These are phyloP conservation scores for Pentamera pediparva DNA, from an alignment of 53 echinoderm and acorn worm genomes.

Conservation along the genomic window DNA sequence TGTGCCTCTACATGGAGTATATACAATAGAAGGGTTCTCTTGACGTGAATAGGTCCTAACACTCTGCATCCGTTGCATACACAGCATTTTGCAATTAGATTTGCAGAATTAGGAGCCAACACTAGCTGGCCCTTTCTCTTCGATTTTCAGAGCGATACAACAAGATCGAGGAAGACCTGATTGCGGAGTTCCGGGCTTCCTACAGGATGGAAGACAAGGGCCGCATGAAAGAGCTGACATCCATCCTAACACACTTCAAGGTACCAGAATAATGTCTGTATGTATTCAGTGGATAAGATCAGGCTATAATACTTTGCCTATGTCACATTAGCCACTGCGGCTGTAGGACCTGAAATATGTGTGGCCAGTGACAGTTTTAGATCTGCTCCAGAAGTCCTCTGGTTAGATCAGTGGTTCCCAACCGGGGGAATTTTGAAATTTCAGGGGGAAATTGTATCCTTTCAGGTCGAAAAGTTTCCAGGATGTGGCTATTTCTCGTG, in stretches of 20 bases:
- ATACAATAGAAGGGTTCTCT: too few relatives aligned
- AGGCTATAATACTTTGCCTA: too few relatives aligned
- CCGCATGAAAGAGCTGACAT: conserved; percentile 87
- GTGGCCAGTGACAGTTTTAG: too few relatives aligned
- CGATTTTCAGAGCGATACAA: conserved; percentile 72
- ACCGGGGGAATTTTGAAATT: background rate
- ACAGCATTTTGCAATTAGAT: background rate
- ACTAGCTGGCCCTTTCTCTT: background rate
- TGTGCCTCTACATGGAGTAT: too few relatives aligned
- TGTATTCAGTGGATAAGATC: background rate
- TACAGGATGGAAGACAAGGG: conserved; percentile 55
- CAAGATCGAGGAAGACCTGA: conserved; percentile 85
- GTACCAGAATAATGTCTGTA: conserved; percentile 26
- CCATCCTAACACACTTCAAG: conserved; percentile 85
- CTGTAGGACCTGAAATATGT: too few relatives aligned
- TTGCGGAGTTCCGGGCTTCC: conserved; percentile 65
- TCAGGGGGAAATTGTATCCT: too few relatives aligned
- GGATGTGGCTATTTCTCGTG: background rate
- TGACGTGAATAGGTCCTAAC: too few relatives aligned
- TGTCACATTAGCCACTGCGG: too few relatives aligned
- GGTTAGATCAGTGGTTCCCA: background rate
- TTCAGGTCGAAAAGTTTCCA: too few relatives aligned
- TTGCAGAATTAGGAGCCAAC: too few relatives aligned
- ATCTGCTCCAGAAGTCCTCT: background rate
- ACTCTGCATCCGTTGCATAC: background rate